A percentile compares a stretch with the other conserved stretches of the same genome.
Evolutionary conservation across 2,888 invertebrate species (phyloP).

Genomic region (Drosophila borealis): DNA sequence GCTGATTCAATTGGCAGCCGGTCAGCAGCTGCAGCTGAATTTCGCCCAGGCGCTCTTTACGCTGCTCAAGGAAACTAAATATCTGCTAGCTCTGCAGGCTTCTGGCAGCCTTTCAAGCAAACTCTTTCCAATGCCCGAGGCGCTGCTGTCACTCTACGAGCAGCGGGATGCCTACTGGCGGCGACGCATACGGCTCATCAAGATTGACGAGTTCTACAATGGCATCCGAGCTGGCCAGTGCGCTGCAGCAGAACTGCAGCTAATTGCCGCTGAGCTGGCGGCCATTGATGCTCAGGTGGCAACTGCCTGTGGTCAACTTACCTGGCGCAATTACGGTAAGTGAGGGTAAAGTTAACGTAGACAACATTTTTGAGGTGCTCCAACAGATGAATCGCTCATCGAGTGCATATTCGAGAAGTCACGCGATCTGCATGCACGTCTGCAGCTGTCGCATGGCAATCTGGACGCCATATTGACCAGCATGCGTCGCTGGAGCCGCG

Average conservation of each 20-base stretch:
- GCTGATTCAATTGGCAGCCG: slow-evolving; percentile 54
- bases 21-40: slow-evolving; percentile 66
- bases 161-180: slow-evolving; percentile 80
- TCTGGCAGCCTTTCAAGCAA: slow-evolving; percentile 46
- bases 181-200: slow-evolving; percentile 85
- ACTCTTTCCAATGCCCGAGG: slow-evolving; percentile 68
- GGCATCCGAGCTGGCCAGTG: slow-evolving; percentile 90
- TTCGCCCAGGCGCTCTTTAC: slow-evolving; percentile 87
- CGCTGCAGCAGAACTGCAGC: slow-evolving; percentile 89
- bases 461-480: slow-evolving; percentile 86
- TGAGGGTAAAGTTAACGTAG: not conserved
- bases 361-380: not conserved
- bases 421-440: slow-evolving; percentile 68
- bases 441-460: slow-evolving; percentile 87
- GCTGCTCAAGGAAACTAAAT: slow-evolving; percentile 92
- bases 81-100: slow-evolving; percentile 88
- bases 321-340: slow-evolving; percentile 93
- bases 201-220: slow-evolving; percentile 92
- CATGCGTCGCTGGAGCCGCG: slow-evolving; percentile 90
- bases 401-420: slow-evolving; percentile 72
- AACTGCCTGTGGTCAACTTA: slow-evolving; percentile 89
- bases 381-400: slow-evolving; percentile 71
- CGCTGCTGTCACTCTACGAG: slow-evolving; percentile 72
- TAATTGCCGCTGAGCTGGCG: slow-evolving; percentile 91
- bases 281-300: slow-evolving; percentile 90